Conservation (phyloP, 2,888 invertebrate genomes). For the Cotesia congregata region DNA sequence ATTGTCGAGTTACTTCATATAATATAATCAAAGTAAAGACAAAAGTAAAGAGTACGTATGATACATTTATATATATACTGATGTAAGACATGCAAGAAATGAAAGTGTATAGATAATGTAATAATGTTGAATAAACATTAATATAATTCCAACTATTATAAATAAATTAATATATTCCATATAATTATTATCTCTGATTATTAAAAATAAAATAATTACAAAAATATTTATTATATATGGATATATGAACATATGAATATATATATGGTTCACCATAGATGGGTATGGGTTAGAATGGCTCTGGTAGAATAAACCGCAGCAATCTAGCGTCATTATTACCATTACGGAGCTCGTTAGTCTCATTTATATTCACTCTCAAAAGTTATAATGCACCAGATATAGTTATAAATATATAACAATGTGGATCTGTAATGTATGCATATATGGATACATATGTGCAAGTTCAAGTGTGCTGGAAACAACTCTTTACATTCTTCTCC, state of each 20-base stretch:
- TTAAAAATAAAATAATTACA: conserved; percentile 1
- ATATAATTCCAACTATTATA: not conserved
- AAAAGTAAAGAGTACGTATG: too few relatives aligned
- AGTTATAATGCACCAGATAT: not conserved
- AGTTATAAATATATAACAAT: not conserved
- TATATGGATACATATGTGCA: conserved; percentile 12
- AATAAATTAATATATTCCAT: too few relatives aligned
- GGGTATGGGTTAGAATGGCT: not conserved
- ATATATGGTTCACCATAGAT: conserved; percentile 36
- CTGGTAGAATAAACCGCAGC: conserved; percentile 47
- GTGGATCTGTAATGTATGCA: conserved; percentile 11
- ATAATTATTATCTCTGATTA: too few relatives aligned
- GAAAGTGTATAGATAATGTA: conserved; percentile 34
- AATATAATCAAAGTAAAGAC: too few relatives aligned
- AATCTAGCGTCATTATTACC: conserved; percentile 69
- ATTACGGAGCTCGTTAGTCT: conserved; percentile 70
- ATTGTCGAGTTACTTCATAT: too few relatives aligned
- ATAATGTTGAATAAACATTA: conserved; percentile 17
- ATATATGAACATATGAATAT: not conserved
- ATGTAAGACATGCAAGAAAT: conserved; percentile 37
- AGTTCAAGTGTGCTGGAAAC: conserved; percentile 5
- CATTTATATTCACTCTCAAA: conserved; percentile 66
- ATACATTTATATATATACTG: conserved; percentile 3
- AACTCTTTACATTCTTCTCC: conserved; percentile 11
- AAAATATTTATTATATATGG: not conserved